phyloP scores from a whole-genome alignment of 2,888 invertebrate species.

The Melinopterus prodromus region DNA sequence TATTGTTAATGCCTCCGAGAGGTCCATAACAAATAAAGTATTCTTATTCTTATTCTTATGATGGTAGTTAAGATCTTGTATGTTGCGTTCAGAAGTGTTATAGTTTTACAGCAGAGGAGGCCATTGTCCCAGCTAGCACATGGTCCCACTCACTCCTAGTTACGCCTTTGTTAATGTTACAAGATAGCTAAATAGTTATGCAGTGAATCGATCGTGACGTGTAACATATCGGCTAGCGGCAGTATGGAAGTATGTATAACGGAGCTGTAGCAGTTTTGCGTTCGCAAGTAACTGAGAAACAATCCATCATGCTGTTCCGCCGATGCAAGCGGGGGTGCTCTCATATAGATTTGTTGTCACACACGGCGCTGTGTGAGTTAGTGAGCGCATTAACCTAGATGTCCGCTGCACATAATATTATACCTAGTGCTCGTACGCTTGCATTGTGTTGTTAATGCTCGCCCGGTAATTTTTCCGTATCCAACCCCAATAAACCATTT shows the following conservation, averaged over 20 bases:
- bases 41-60: no score
- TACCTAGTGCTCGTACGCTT: neutral
- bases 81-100: no score
- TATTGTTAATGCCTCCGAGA: no score
- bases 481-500: neutral
- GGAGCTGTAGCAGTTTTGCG: neutral
- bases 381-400: slow-evolving; percentile 19
- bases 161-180: no score
- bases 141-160: no score
- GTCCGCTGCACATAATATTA: slow-evolving; percentile 15
- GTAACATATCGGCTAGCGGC: no score
- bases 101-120: no score
- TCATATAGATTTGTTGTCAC: slow-evolving; percentile 25
- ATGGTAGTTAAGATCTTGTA: no score
- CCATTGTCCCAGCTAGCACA: no score
- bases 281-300: slow-evolving; percentile 16
- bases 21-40: no score
- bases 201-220: neutral
- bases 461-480: neutral
- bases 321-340: slow-evolving; percentile 6
- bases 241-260: no score
- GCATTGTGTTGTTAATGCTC: neutral
- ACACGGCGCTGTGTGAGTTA: slow-evolving; percentile 18
- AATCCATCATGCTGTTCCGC: slow-evolving; percentile 19
- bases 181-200: neutral